Percentiles rank a stretch among this genome's conserved stretches.
These are phyloP conservation scores for Corticium candelabrum DNA, from an alignment of 37 sponge, comb jelly and placozoan genomes.

Conservation along the genomic window DNA sequence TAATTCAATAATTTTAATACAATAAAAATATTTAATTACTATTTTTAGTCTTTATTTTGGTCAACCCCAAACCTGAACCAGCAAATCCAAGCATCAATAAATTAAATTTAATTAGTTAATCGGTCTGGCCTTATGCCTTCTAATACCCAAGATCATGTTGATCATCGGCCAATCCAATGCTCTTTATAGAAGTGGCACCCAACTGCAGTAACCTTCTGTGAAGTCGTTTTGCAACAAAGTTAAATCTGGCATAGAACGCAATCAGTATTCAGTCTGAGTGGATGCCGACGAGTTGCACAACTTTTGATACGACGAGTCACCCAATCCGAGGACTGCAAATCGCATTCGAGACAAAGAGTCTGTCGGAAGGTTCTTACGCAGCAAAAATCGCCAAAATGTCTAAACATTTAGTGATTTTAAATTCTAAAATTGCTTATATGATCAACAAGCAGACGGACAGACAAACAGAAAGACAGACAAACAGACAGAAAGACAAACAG, in stretches of 20 bases:
- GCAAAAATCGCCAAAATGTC: constrained; percentile 74
- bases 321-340: constrained; percentile 78
- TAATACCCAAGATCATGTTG: constrained; percentile 88
- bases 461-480: no score
- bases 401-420: no score
- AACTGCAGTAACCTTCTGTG: constrained; percentile 67
- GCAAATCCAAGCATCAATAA: no score
- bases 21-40: background rate
- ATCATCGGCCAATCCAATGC: constrained; percentile 79
- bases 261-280: background rate
- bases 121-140: no score
- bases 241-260: constrained; percentile 49
- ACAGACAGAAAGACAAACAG: no score
- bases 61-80: no score
- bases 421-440: background rate
- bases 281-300: constrained; percentile 8
- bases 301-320: constrained; percentile 97
- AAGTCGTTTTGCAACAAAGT: constrained; percentile 89
- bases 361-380: constrained; percentile 61
- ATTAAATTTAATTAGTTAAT: no score
- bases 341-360: constrained; percentile 43
- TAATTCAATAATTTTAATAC: background rate
- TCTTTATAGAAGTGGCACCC: constrained; percentile 54
- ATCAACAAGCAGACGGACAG: background rate
- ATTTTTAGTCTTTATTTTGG: background rate